phyloP scores from a whole-genome alignment of 2,888 invertebrate genomes.

The Zele albiditarsus region DNA sequence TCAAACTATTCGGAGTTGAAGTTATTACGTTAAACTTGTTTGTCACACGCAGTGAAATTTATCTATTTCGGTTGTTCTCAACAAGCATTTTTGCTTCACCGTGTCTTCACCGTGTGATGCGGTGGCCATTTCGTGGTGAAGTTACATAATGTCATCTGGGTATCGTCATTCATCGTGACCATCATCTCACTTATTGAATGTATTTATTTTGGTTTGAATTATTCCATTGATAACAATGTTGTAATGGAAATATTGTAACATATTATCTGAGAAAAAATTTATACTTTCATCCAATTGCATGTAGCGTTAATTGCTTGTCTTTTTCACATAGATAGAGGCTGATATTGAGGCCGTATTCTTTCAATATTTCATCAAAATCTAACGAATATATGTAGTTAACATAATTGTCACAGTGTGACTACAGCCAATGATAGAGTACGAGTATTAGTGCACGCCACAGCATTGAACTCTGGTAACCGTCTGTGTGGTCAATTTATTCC shows the following conservation, averaged over 20 bases:
- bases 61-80: slow-evolving; percentile 15
- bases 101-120: neutral
- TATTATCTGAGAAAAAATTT: neutral
- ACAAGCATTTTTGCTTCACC: neutral
- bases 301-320: neutral
- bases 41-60: neutral
- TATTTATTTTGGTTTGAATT: neutral
- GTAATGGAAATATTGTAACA: neutral
- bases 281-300: neutral
- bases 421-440: too few relatives aligned
- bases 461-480: neutral
- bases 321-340: too few relatives aligned
- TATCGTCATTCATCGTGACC: neutral
- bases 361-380: too few relatives aligned
- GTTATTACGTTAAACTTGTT: neutral
- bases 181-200: neutral
- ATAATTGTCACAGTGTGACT: too few relatives aligned
- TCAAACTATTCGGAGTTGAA: neutral
- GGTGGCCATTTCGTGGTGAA: neutral
- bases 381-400: too few relatives aligned
- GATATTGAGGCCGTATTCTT: too few relatives aligned
- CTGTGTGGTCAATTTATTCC: neutral
- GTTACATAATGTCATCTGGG: neutral
- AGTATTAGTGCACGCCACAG: too few relatives aligned
- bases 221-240: neutral